These are phyloP conservation scores for Mesitornis unicolor DNA, from an alignment of 2,113 vertebrate species.

Conservation along the genomic window DNA sequence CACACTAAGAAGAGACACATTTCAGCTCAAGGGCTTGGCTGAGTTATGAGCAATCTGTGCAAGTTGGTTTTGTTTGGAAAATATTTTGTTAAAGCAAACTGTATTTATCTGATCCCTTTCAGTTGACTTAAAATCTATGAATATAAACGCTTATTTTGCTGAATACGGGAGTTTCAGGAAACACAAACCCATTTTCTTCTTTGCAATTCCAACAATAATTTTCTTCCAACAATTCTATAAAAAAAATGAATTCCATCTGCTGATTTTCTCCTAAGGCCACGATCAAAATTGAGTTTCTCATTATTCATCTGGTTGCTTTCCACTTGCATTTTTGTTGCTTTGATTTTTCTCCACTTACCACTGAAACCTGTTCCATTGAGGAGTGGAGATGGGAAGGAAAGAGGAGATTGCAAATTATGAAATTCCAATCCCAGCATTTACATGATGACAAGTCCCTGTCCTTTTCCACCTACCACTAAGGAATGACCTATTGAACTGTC, in stretches of 20 bases:
- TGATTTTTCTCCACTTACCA: background rate
- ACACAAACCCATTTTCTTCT: background rate
- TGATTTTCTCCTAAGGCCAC: background rate
- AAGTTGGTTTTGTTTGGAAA: background rate
- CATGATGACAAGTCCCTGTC: background rate
- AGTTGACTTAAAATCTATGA: background rate
- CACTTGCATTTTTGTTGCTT: background rate
- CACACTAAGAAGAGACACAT: background rate
- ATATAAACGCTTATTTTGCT: background rate
- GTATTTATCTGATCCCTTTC: background rate
- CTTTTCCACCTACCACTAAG: background rate
- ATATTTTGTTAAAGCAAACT: background rate
- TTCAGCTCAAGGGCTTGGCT: background rate
- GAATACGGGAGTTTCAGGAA: background rate
- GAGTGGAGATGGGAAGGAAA: background rate
- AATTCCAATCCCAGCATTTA: background rate
- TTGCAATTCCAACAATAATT: background rate
- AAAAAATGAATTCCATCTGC: background rate
- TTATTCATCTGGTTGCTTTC: background rate
- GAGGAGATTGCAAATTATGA: background rate
- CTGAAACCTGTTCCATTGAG: background rate
- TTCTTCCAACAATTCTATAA: background rate
- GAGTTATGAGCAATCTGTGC: background rate
- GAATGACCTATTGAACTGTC: background rate
- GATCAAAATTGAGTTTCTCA: background rate